Percentiles rank a stretch among this genome's conserved stretches.
Evolutionary conservation across 2,797 vertebrate genomes (phyloP).

Genomic region (Sciaenops ocellatus): DNA sequence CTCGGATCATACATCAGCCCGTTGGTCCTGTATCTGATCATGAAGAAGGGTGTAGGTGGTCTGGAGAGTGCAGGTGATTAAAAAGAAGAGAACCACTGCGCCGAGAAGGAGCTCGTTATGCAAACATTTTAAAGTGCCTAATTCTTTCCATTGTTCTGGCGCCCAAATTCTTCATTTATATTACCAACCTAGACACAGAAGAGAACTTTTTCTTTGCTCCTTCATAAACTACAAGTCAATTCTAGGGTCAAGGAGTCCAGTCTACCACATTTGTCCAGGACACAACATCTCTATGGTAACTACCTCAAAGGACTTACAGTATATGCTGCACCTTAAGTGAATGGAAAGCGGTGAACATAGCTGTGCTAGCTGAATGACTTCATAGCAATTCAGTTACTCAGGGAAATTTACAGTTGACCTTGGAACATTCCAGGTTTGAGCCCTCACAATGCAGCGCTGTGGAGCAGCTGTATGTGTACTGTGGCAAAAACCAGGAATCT

Average conservation of each 20-base stretch:
- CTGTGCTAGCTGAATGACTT: slow-evolving; percentile 71
- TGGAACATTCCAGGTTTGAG: slow-evolving; percentile 56
- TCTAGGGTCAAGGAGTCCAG: slow-evolving; percentile 78
- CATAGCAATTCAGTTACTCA: slow-evolving; percentile 71
- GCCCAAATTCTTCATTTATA: slow-evolving; percentile 82
- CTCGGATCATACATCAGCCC: slow-evolving; percentile 81
- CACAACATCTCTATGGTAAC: slow-evolving; percentile 84
- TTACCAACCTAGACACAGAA: slow-evolving; percentile 69
- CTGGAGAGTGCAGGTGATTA: slow-evolving; percentile 90
- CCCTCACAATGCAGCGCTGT: slow-evolving; percentile 22
- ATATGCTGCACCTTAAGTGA: slow-evolving; percentile 63
- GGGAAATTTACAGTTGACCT: slow-evolving; percentile 70
- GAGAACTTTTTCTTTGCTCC: slow-evolving; percentile 69
- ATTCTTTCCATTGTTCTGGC: slow-evolving; percentile 82
- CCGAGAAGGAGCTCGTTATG: slow-evolving; percentile 86
- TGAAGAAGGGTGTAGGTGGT: slow-evolving; percentile 91
- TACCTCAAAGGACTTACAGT: slow-evolving; percentile 62
- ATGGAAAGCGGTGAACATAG: slow-evolving; percentile 64
- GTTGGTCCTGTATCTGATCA: slow-evolving; percentile 84
- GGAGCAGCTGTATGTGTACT: not conserved
- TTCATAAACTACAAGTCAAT: slow-evolving; percentile 77
- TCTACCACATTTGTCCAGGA: slow-evolving; percentile 66
- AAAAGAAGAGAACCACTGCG: slow-evolving; percentile 80
- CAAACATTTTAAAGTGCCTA: slow-evolving; percentile 87
- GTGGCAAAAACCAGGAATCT: slow-evolving; percentile 2